These are phyloP conservation scores for Labeo catla DNA, from an alignment of 2,113 vertebrate genomes.

Conservation along the genomic window DNA sequence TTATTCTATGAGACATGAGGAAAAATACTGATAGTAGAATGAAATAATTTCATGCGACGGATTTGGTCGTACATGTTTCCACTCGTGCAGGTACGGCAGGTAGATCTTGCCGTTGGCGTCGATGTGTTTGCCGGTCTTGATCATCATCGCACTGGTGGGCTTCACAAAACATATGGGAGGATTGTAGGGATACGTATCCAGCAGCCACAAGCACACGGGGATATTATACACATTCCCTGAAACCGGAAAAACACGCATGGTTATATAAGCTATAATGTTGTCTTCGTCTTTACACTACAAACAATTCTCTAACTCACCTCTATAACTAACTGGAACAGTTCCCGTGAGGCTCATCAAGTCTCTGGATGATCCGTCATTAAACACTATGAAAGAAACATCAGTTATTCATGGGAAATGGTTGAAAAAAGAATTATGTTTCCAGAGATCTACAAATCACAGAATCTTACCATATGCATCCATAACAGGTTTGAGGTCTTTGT, in stretches of 20 bases:
- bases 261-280: background rate
- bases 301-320: conserved; percentile 77
- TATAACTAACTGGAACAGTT: conserved; percentile 95
- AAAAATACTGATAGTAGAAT: background rate
- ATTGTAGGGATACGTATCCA: conserved; percentile 98
- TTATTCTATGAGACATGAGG: background rate
- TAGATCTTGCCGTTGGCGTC: conserved; percentile 98
- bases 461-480: conserved; percentile 93
- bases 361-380: conserved; percentile 93
- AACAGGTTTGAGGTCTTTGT: conserved; percentile 97
- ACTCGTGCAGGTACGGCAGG: conserved; percentile 96
- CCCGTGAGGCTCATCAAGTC: conserved; percentile 96
- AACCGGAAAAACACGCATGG: background rate
- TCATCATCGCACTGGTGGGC: conserved; percentile 98
- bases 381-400: conserved; percentile 78
- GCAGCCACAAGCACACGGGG: conserved; percentile 94
- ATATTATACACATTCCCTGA: conserved; percentile 96
- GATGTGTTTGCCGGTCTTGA: conserved; percentile 98
- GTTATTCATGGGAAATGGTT: background rate
- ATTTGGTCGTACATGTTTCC: conserved; percentile 94
- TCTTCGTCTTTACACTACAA: background rate
- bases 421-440: background rate
- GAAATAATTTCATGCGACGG: too few species aligned
- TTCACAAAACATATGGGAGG: conserved; percentile 99
- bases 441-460: background rate